These are phyloP conservation scores for Microtus pennsylvanicus DNA, from an alignment of 2,113 vertebrate species.

Conservation along the genomic window DNA sequence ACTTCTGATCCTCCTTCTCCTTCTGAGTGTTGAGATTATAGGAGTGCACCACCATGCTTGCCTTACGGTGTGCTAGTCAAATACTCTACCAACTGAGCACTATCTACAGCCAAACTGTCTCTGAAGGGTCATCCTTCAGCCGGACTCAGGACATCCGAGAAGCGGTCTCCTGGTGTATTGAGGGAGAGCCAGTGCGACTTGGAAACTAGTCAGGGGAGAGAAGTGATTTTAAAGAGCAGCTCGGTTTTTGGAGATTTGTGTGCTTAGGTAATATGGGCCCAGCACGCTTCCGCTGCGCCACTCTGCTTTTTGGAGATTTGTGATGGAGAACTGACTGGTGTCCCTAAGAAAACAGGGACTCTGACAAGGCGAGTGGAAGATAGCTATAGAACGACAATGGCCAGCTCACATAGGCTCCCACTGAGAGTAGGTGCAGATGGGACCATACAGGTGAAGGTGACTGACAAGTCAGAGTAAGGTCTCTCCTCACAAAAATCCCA, in stretches of 20 bases:
- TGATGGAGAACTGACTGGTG: not conserved
- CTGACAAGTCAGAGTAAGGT: not conserved
- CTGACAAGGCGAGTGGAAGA: not conserved
- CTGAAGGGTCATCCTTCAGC: not conserved
- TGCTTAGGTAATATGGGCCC: too few species aligned
- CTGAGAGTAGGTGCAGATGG: not conserved
- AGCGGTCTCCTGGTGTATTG: not conserved
- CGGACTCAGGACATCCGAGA: not conserved
- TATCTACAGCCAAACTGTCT: not conserved
- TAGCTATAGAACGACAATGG: not conserved
- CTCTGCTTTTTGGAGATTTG: not conserved
- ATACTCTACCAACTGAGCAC: not conserved
- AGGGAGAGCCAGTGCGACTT: not conserved
- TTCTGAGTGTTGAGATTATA: not conserved
- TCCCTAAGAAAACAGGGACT: not conserved
- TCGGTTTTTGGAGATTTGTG: too few species aligned
- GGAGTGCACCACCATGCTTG: not conserved
- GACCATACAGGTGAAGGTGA: not conserved
- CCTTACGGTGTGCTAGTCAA: not conserved
- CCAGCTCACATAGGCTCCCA: not conserved
- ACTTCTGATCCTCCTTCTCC: not conserved
- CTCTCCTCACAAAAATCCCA: conserved; percentile 11
- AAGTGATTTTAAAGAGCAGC: not conserved
- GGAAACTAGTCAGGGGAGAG: not conserved
- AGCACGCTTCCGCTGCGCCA: too few species aligned